A percentile compares a stretch with the other conserved stretches of the same genome.
Conservation (phyloP, 1,140 invertebrate genomes). For the Colletes latitarsis region DNA sequence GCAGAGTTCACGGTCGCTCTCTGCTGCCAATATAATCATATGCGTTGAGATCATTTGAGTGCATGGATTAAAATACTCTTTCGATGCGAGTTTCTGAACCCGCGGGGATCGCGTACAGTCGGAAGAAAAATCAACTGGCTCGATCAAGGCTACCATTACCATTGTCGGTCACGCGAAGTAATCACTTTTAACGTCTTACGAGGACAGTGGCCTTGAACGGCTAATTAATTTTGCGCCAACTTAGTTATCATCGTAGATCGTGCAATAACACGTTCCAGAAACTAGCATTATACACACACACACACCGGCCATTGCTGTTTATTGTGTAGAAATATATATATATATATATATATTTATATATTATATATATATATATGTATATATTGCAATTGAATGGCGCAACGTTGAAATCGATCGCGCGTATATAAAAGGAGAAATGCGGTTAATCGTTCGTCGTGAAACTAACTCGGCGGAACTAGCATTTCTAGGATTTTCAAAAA, state of each 20-base stretch:
- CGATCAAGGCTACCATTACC: too few species aligned
- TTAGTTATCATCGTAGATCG: not conserved
- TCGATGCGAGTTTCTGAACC: conserved; percentile 16
- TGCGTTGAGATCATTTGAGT: conserved; percentile 69
- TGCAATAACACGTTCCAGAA: conserved; percentile 5
- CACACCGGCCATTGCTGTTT: conserved; percentile 14
- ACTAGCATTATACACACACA: conserved; percentile 10
- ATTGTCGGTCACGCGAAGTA: too few species aligned
- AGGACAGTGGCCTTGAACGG: not conserved
- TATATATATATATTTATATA: conserved; percentile 6
- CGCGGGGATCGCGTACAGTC: not conserved
- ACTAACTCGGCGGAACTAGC: conserved; percentile 50
- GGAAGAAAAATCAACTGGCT: not conserved
- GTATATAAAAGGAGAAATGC: conserved; percentile 44
- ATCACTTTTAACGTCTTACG: too few species aligned
- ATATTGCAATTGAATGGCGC: conserved; percentile 28
- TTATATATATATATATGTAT: not conserved
- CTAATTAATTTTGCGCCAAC: not conserved
- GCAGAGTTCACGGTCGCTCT: conserved; percentile 39
- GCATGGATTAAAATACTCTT: conserved; percentile 55
- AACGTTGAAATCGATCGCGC: conserved; percentile 11
- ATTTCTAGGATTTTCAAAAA: conserved; percentile 61
- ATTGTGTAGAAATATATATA: conserved; percentile 26
- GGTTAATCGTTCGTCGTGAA: conserved; percentile 14
- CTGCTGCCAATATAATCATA: conserved; percentile 54